Percentiles rank a stretch among this genome's conserved stretches.
Evolutionary conservation across 30 jellyfish, hydroid and myxozoan species (phyloP).

Genomic region (Hydra vulgaris): DNA sequence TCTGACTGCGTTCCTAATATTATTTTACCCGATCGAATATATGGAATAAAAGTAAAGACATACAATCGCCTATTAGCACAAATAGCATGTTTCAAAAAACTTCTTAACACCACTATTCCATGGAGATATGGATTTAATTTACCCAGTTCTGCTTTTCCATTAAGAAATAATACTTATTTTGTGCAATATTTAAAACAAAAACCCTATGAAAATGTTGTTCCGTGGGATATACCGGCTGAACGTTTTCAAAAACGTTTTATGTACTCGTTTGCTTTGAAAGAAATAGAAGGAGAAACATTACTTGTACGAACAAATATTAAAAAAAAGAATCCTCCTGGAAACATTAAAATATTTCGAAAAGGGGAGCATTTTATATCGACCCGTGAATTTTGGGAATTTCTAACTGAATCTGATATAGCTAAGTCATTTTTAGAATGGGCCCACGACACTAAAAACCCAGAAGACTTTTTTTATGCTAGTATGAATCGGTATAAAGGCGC

Average conservation of each 20-base stretch:
- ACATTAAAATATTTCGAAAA: conserved; percentile 58
- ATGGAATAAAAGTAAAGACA: conserved; percentile 39
- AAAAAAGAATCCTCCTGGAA: conserved; percentile 65
- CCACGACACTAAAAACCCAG: conserved; percentile 77
- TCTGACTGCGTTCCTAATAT: conserved; percentile 53
- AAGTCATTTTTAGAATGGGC: conserved; percentile 58
- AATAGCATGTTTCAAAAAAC: conserved; percentile 47
- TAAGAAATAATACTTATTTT: conserved; percentile 54
- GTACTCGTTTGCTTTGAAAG: conserved; percentile 34
- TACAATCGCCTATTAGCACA: conserved; percentile 58
- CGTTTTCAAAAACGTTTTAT: conserved; percentile 47
- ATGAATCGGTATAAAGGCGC: conserved; percentile 60
- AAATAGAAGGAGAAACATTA: conserved; percentile 38
- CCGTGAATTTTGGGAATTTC: conserved; percentile 46
- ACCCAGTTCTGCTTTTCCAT: conserved; percentile 88
- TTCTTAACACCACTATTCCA: conserved; percentile 34
- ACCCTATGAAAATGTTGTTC: conserved; percentile 36
- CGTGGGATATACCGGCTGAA: conserved; percentile 36
- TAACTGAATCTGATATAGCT: conserved; percentile 33
- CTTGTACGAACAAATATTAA: conserved; percentile 42
- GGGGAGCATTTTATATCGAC: conserved; percentile 68
- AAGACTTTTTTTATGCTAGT: conserved; percentile 93
- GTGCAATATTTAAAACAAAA: conserved; percentile 50
- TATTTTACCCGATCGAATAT: conserved; percentile 36
- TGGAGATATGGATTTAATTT: conserved; percentile 68